Conservation (phyloP, 2,888 invertebrate species). For the Eretmocerus hayati region DNA sequence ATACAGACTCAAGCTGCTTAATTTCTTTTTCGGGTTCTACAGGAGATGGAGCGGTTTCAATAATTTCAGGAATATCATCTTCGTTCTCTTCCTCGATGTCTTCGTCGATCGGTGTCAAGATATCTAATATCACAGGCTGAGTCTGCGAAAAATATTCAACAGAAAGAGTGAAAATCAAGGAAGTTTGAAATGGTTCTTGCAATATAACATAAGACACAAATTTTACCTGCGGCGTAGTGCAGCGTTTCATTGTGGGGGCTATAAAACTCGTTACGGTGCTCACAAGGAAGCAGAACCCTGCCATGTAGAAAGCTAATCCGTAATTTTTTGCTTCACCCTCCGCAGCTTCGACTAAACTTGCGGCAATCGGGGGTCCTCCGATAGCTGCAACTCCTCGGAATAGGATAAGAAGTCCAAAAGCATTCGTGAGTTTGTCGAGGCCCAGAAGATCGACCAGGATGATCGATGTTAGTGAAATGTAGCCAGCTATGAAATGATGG, state of each 20-base stretch:
- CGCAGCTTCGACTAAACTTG: slow-evolving; percentile 85
- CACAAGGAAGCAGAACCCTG: slow-evolving; percentile 78
- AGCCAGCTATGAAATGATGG: slow-evolving; percentile 72
- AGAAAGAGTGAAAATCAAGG: neutral
- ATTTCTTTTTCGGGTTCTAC: slow-evolving; percentile 37
- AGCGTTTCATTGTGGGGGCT: slow-evolving; percentile 65
- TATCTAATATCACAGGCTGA: slow-evolving; percentile 60
- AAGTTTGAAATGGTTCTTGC: neutral
- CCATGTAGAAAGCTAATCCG: slow-evolving; percentile 86
- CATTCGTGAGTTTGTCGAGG: slow-evolving; percentile 91
- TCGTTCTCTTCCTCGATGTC: slow-evolving; percentile 60
- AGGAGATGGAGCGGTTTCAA: slow-evolving; percentile 63
- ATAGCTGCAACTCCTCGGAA: slow-evolving; percentile 93
- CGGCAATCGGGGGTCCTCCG: slow-evolving; percentile 75
- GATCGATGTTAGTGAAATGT: slow-evolving; percentile 95
- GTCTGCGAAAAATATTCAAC: slow-evolving; percentile 50
- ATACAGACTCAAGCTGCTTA: slow-evolving; percentile 68
- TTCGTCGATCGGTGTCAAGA: slow-evolving; percentile 76
- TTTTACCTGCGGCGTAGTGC: slow-evolving; percentile 41
- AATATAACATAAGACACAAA: neutral
- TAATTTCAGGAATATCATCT: slow-evolving; percentile 72
- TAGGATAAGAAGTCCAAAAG: slow-evolving; percentile 91
- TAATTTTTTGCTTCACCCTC: slow-evolving; percentile 54
- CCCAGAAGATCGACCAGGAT: slow-evolving; percentile 94
- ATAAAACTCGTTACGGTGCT: slow-evolving; percentile 80